Evolutionary conservation across 2,797 vertebrate species (phyloP), one percentile per base, ranked within the genome.

Genomic region (Anableps anableps): DNA sequence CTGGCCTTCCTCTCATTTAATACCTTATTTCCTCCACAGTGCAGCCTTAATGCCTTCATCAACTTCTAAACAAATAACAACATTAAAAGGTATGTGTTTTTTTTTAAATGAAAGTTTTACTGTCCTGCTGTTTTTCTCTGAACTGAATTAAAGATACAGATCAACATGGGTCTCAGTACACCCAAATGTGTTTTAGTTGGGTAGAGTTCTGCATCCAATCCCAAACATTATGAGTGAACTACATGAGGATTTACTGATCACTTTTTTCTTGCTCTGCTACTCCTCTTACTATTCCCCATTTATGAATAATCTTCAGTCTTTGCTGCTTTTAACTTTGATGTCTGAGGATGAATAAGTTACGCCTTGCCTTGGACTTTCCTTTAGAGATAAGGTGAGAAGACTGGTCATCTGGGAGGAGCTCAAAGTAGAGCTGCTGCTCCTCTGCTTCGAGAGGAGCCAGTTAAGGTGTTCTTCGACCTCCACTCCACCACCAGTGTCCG

Each of bases 21-120:
- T 2, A 58, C n/a, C 68, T 64, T 55, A 78, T 86, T 86, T 90
- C 81, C 78, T 80, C 79, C 83, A 58, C 43, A 31, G 80, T 72
- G 83, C 75, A 77, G 50, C 71, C 31, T 77, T 85, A 78, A 88
- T 82, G 70, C 79, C 80, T 82, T 87, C 89, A 84, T 89, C 87
- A 86, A 77, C 81, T 34, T 81, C 77, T 72, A 19, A 85, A 86
- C 84, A 83, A 84, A 84, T 58, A 81, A 38, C 64, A 55, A 34
- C 74, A 17, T 64, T 80, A 79, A 78, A 76, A 51, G 77, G 6
- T 82, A 75, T 0, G 73, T 16, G 14, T 51, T 75, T 23, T 34
- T 71, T 78, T 9, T 34, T 31, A n/a, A 36, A 71, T 76, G 31
- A 43, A 48, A 31, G 2, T 26, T 66, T 34, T 19, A 2, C 29